These are phyloP conservation scores for Ranitomeya variabilis DNA, from an alignment of 2,113 vertebrate species.

Conservation along the genomic window DNA sequence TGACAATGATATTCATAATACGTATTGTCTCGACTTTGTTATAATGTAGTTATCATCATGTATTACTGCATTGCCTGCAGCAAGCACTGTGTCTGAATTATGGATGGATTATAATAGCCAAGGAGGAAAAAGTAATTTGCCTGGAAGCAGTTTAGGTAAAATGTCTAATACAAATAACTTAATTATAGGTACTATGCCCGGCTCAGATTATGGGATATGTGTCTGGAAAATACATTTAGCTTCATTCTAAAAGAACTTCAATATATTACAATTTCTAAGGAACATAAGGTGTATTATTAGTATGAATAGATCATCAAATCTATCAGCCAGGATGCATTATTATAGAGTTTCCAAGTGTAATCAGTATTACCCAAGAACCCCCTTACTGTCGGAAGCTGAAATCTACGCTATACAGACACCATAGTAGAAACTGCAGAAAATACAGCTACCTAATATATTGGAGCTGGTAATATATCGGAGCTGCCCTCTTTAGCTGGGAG, in stretches of 20 bases:
- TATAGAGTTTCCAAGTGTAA: background rate
- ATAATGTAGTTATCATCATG: constrained; percentile 37
- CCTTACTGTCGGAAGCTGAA: too few species aligned
- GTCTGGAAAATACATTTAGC: background rate
- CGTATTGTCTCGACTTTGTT: constrained; percentile 13
- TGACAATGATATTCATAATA: constrained; percentile 27
- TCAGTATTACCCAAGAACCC: too few species aligned
- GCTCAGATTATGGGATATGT: background rate
- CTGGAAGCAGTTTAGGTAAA: constrained; percentile 44
- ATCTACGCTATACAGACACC: too few species aligned
- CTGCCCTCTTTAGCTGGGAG: too few species aligned
- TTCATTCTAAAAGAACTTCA: background rate
- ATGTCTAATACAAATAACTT: constrained; percentile 52
- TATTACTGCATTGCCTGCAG: constrained; percentile 37
- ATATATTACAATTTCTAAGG: background rate
- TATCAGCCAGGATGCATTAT: background rate
- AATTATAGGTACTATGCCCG: constrained; percentile 19
- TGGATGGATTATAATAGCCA: constrained; percentile 40
- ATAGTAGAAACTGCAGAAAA: too few species aligned
- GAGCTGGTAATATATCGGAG: too few species aligned
- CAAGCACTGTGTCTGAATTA: constrained; percentile 40
- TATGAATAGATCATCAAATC: background rate
- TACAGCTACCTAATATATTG: too few species aligned
- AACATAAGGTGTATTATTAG: background rate
- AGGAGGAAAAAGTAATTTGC: constrained; percentile 52